Evolutionary conservation across 2,113 vertebrate genomes (phyloP).

Genomic region (Daubentonia madagascariensis): DNA sequence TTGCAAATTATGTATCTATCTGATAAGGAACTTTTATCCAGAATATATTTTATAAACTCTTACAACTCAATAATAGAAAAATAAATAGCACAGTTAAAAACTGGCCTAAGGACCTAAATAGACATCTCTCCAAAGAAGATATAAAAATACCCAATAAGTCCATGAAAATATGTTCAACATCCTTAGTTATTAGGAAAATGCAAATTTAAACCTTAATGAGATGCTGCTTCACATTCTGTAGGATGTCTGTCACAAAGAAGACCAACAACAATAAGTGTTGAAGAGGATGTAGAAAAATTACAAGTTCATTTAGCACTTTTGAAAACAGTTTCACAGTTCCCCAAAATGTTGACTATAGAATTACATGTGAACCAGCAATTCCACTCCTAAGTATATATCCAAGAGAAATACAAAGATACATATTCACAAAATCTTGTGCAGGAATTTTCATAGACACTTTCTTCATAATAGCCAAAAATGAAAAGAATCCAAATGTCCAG

Average conservation of each 20-base stretch:
- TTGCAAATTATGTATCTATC: not conserved
- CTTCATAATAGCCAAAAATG: not conserved
- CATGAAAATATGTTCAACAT: not conserved
- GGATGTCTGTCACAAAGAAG: not conserved
- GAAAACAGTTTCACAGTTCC: not conserved
- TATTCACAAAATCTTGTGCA: not conserved
- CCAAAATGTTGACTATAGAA: not conserved
- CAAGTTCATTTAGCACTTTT: not conserved
- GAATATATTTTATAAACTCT: not conserved
- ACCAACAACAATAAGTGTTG: not conserved
- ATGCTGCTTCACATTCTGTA: not conserved
- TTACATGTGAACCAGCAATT: not conserved
- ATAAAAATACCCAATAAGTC: not conserved
- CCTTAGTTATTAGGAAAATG: not conserved
- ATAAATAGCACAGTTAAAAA: not conserved
- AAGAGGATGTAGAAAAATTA: not conserved
- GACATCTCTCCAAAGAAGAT: not conserved
- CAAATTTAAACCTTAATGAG: not conserved
- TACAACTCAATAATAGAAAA: not conserved
- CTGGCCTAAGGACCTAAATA: not conserved
- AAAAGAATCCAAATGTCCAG: not conserved
- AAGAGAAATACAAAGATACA: not conserved
- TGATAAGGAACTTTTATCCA: not conserved
- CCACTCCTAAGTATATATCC: not conserved
- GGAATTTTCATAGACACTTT: not conserved